phyloP scores from a whole-genome alignment of 2,113 vertebrate genomes.

The Actenoides hombroni region DNA sequence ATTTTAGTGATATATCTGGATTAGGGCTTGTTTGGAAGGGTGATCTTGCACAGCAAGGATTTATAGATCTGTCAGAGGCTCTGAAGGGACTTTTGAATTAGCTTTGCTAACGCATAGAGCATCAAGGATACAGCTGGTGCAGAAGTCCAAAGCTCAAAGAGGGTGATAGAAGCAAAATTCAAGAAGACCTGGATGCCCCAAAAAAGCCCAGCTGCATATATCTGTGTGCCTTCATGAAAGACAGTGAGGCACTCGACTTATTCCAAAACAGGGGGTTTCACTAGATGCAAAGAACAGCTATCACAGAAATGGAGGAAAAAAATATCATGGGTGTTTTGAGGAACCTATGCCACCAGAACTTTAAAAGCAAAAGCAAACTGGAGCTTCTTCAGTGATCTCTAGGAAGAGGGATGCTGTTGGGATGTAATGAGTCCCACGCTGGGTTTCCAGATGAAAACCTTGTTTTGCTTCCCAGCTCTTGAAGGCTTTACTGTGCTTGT shows the following conservation, averaged over 20 bases:
- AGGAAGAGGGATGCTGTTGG: neutral
- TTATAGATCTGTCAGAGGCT: neutral
- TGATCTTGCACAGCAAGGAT: neutral
- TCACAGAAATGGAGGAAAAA: neutral
- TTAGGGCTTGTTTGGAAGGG: neutral
- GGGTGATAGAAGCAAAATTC: neutral
- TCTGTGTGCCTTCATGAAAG: neutral
- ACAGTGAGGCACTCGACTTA: neutral
- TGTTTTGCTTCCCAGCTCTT: neutral
- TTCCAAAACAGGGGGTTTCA: neutral
- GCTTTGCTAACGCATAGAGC: neutral
- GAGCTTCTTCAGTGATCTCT: neutral
- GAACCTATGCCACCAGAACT: neutral
- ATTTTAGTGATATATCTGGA: neutral
- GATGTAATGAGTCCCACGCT: neutral
- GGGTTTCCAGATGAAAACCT: neutral
- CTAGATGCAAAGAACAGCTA: neutral
- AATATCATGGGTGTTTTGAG: neutral
- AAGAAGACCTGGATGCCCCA: neutral
- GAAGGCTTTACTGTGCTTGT: neutral
- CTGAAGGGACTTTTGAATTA: neutral
- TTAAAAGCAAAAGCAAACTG: neutral
- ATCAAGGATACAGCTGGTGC: neutral
- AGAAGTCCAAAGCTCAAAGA: neutral
- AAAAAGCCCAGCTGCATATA: neutral